phyloP scores from a whole-genome alignment of 2,888 invertebrate genomes.

The Criorhina ranunculi region DNA sequence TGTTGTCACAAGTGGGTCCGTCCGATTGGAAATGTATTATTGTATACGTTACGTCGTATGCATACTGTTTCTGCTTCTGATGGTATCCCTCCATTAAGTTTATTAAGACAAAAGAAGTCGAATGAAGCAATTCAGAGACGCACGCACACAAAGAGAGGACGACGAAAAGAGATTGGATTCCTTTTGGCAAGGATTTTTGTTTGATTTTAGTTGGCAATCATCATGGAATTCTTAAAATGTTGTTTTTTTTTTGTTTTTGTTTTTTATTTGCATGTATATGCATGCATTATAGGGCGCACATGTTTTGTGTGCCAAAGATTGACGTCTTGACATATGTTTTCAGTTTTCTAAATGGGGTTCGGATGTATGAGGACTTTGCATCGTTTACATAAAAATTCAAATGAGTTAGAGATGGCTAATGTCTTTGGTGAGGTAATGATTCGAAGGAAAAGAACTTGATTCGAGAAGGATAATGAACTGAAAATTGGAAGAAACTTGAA shows the following conservation, averaged over 20 bases:
- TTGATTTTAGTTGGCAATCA: conserved; percentile 29
- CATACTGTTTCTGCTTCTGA: too few relatives aligned
- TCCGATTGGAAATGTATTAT: conserved; percentile 30
- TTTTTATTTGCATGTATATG: too few relatives aligned
- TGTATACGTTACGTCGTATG: neutral
- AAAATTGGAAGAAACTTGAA: too few relatives aligned
- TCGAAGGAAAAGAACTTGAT: too few relatives aligned
- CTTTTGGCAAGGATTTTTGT: conserved; percentile 17
- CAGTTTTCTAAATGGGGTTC: conserved; percentile 11
- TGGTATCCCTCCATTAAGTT: conserved; percentile 21
- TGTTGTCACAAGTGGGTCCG: conserved; percentile 11
- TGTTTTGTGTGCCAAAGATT: conserved; percentile 23
- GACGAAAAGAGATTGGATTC: conserved; percentile 13
- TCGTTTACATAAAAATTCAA: conserved; percentile 36
- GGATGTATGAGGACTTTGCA: conserved; percentile 4
- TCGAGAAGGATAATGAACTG: too few relatives aligned
- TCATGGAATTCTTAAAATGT: conserved; percentile 8
- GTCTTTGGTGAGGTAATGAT: neutral
- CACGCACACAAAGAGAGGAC: neutral
- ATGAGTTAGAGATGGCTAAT: conserved; percentile 8
- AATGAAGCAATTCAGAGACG: conserved; percentile 17
- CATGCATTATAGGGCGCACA: conserved; percentile 7
- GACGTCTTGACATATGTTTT: conserved; percentile 19
- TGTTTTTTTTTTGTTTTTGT: neutral
- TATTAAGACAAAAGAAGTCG: conserved; percentile 38